phyloP scores from a whole-genome alignment of 2,888 invertebrate genomes.

The Carterocephalus palaemon region DNA sequence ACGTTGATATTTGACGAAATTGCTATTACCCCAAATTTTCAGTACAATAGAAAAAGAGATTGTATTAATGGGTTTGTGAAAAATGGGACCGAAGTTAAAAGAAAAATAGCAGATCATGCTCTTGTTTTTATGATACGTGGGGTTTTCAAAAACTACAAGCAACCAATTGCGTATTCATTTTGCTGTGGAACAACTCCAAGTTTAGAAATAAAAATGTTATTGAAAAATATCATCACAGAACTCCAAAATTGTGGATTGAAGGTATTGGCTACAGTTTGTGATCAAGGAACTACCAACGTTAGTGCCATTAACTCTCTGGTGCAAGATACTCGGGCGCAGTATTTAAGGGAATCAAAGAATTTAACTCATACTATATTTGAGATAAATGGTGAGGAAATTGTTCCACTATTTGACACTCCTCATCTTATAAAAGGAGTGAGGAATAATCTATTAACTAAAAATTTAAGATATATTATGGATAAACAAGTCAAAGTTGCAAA shows the following conservation, averaged over 20 bases:
- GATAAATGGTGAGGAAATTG: constrained; percentile 11
- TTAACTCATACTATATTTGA: constrained; percentile 13
- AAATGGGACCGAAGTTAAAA: no score
- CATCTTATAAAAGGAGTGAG: constrained; percentile 27
- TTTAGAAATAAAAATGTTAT: no score
- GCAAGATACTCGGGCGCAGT: constrained; percentile 17
- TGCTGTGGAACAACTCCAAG: no score
- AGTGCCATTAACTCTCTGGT: constrained; percentile 26
- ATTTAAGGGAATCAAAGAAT: constrained; percentile 8
- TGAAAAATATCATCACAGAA: no score
- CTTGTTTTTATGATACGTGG: no score
- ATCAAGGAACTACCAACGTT: constrained; percentile 28
- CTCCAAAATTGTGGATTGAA: constrained; percentile 22
- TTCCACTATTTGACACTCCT: constrained; percentile 22
- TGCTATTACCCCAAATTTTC: no score
- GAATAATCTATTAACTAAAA: constrained; percentile 28
- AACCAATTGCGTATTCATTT: no score
- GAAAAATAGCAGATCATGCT: no score
- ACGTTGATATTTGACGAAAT: no score
- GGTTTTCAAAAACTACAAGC: no score
- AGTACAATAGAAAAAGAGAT: no score
- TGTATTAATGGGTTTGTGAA: no score
- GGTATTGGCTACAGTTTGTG: constrained; percentile 29
- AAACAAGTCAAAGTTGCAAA: constrained; percentile 28
- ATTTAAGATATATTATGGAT: constrained; percentile 30